A percentile compares a stretch with the other conserved stretches of the same genome.
These are phyloP conservation scores for Hyperoplus immaculatus DNA, from an alignment of 2,797 vertebrate species.

Conservation along the genomic window DNA sequence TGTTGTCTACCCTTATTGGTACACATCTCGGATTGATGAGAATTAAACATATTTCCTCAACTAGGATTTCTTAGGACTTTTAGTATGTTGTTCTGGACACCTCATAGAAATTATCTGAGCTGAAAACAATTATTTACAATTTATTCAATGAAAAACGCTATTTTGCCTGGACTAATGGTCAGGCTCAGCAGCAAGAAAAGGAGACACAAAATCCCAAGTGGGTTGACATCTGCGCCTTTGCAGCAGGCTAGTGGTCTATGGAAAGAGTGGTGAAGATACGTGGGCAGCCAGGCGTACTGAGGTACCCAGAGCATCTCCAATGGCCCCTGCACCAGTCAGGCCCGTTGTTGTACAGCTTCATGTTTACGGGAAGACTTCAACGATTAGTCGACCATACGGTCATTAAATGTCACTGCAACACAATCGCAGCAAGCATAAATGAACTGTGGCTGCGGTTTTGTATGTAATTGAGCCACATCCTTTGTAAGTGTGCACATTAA, in stretches of 20 bases:
- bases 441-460: not conserved
- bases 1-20: too few relatives aligned
- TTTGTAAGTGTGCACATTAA: constrained; percentile 13
- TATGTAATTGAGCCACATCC: constrained; percentile 13
- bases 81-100: too few relatives aligned
- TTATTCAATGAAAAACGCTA: too few relatives aligned
- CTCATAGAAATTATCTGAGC: too few relatives aligned
- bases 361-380: constrained; percentile 33
- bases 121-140: too few relatives aligned
- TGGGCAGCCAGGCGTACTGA: constrained; percentile 64
- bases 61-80: too few relatives aligned
- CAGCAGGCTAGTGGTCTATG: constrained; percentile 59
- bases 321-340: constrained; percentile 54
- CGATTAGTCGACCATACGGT: constrained; percentile 24
- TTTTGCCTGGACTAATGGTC: not conserved
- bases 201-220: constrained; percentile 70
- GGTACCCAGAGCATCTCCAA: constrained; percentile 58
- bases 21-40: too few relatives aligned
- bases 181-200: constrained; percentile 70
- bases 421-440: constrained; percentile 17
- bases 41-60: too few relatives aligned
- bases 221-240: constrained; percentile 74
- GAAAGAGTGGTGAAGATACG: constrained; percentile 34
- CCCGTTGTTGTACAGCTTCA: constrained; percentile 26
- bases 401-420: constrained; percentile 38